A percentile compares a stretch with the other conserved stretches of the same genome.
phyloP scores from a whole-genome alignment of 2,888 invertebrate species.

The Tricholauxania praeusta region DNA sequence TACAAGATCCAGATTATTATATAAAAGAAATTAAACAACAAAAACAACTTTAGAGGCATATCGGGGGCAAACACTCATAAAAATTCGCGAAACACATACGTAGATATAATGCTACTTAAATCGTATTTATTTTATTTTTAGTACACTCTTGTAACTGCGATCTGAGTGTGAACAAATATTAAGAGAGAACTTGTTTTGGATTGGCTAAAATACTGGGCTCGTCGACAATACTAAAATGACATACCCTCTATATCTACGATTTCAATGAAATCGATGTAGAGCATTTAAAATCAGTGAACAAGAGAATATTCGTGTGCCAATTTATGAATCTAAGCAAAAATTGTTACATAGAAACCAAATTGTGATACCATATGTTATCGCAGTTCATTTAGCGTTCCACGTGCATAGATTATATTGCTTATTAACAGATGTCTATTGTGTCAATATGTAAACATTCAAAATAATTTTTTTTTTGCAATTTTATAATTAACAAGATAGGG shows the following conservation, averaged over 20 bases:
- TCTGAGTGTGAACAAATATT: not conserved
- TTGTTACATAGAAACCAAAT: too few species aligned
- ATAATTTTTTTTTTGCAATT: too few species aligned
- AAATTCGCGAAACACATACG: not conserved
- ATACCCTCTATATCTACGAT: slow-evolving; percentile 2
- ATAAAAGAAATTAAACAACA: slow-evolving; percentile 5
- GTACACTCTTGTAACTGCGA: not conserved
- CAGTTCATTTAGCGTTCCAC: too few species aligned
- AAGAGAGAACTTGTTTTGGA: slow-evolving; percentile 29
- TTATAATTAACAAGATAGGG: too few species aligned
- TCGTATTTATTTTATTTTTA: not conserved
- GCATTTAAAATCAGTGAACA: not conserved
- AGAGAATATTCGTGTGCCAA: not conserved
- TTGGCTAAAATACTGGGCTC: slow-evolving; percentile 39
- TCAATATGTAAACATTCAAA: too few species aligned
- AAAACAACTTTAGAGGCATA: slow-evolving; percentile 14
- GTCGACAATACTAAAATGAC: slow-evolving; percentile 11
- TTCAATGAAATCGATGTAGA: not conserved
- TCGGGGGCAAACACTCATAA: slow-evolving; percentile 5
- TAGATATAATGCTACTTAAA: not conserved
- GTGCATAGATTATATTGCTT: too few species aligned
- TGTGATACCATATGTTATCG: too few species aligned
- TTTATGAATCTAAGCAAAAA: slow-evolving; percentile 1
- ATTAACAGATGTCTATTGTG: too few species aligned
- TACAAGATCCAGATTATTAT: slow-evolving; percentile 16